phyloP scores from a whole-genome alignment of 2,888 invertebrate species.

The Lottia gigantea region DNA sequence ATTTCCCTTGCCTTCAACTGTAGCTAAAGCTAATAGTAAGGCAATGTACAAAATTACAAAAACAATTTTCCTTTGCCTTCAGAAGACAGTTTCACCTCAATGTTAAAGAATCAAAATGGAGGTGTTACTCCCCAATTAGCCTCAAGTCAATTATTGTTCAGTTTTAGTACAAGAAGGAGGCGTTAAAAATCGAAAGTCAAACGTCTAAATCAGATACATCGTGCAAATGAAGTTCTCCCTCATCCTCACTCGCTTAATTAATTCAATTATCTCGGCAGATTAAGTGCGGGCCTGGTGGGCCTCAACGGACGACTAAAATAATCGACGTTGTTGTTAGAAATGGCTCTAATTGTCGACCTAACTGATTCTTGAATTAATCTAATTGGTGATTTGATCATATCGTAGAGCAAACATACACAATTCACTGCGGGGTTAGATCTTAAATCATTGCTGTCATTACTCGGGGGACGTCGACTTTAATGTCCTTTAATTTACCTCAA shows the following conservation, averaged over 20 bases:
- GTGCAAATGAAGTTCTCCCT: neutral
- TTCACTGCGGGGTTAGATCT: neutral
- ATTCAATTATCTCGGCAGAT: constrained; percentile 1
- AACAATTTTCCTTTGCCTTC: no score
- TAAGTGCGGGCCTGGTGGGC: neutral
- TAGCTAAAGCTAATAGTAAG: no score
- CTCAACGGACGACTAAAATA: neutral
- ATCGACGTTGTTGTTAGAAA: neutral
- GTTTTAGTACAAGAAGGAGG: no score
- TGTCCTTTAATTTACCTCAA: no score
- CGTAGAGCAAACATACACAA: constrained; percentile 8
- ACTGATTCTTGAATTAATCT: constrained; percentile 10
- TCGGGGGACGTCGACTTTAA: no score
- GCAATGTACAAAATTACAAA: no score
- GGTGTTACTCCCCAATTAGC: no score
- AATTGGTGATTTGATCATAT: constrained; percentile 7
- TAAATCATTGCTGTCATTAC: neutral
- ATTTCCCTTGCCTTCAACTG: no score
- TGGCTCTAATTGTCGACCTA: constrained; percentile 4
- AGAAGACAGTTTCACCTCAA: no score
- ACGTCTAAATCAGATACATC: constrained; percentile 6
- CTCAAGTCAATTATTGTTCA: no score
- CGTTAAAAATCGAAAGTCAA: neutral
- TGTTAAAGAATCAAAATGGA: no score
- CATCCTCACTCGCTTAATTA: neutral